Evolutionary conservation across 2,888 invertebrate species (phyloP).

Genomic region (Strigamia maritima): DNA sequence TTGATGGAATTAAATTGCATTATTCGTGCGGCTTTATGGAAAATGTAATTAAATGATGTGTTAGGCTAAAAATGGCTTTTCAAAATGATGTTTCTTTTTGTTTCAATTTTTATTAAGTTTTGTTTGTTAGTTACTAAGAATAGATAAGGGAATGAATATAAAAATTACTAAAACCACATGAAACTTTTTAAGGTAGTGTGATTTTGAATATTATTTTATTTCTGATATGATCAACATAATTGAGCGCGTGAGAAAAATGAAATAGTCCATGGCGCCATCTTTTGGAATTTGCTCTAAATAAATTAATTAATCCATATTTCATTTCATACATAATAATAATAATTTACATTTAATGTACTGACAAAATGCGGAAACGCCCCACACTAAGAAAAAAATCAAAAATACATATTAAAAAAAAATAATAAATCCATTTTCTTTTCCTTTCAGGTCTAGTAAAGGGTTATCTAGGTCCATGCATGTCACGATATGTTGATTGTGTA

Average conservation of each 20-base stretch:
- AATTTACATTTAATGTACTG: neutral
- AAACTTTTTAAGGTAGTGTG: too few relatives aligned
- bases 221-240: too few relatives aligned
- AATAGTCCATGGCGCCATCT: neutral
- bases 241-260: neutral
- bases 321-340: neutral
- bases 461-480: neutral
- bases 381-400: neutral
- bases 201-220: too few relatives aligned
- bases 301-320: neutral
- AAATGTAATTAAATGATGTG: constrained; percentile 12
- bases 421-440: neutral
- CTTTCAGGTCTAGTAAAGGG: neutral
- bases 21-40: neutral
- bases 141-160: too few relatives aligned
- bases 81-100: neutral
- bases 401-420: neutral
- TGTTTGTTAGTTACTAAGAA: neutral
- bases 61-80: neutral
- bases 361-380: neutral
- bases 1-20: constrained; percentile 24
- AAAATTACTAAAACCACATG: neutral
- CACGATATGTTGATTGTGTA: neutral
- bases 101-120: neutral
- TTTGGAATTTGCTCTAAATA: neutral